Evolutionary conservation across 2,888 invertebrate species (phyloP), one percentile per base, ranked within the genome.

Genomic region (Agrilus biguttatus): DNA sequence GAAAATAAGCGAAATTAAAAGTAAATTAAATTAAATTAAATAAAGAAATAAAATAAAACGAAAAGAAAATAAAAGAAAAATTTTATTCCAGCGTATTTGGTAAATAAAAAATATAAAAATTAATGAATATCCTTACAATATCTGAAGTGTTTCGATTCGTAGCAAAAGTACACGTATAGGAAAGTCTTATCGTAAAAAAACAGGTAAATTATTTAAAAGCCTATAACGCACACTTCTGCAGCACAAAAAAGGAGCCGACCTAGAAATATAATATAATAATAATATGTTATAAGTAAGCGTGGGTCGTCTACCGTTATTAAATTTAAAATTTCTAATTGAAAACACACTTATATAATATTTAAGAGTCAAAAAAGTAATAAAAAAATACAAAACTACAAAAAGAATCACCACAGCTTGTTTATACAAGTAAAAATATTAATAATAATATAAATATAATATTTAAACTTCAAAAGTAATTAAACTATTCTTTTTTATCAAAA

Each of bases 311-410:
- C 44, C 46, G 47, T 45, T 52, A 52, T 55, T 56, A 60, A 58
- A 58, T 58, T 63, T 65, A 66, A 53, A 65, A 65, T 64, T 65
- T 65, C 62, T 63, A 64, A 63, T 62, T 59, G 61, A 65, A 63
- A 65, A 65, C 63, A 65, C 63, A 62, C 63, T 64, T 65, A 64
- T 63, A 65, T 63, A 23, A 23, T 23, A 65, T 62, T 62, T 61
- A 57, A 62, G 59, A 62, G 58, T 62, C 60, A 62, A 63, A 63
- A 62, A 62, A 23, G 58, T 56, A 61, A 62, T 62, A 62, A 60
- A 61, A 61, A 62, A 62, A 56, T 60, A 60, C 51, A 53, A 52
- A 54, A 50, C 49, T 48, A 48, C 48, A 51, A 51, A 51, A 49
- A 55, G 52, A 57, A 62, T 63, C 61, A 63, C 61, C 60, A 62